Percentiles rank a stretch among this genome's conserved stretches.
Evolutionary conservation across 2,113 vertebrate genomes (phyloP).

Genomic region (Maccullochella peelii): DNA sequence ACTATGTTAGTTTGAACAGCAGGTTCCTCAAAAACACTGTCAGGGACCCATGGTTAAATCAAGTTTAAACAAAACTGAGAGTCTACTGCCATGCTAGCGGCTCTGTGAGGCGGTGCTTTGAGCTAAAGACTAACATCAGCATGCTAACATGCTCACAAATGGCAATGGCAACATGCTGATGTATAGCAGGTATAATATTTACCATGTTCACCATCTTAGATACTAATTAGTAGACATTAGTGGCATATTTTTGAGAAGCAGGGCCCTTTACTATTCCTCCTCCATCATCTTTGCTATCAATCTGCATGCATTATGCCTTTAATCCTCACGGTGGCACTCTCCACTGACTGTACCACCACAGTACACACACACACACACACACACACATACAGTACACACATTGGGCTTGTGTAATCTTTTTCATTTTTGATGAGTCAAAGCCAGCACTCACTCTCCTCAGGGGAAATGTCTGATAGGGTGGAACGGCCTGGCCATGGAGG

Average conservation of each 20-base stretch:
- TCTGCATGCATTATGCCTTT: conserved; percentile 48
- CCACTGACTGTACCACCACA: conserved; percentile 37
- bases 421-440: conserved; percentile 61
- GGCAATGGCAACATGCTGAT: too few relatives aligned
- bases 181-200: too few relatives aligned
- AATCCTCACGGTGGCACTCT: conserved; percentile 71
- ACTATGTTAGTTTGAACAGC: too few relatives aligned
- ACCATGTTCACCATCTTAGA: too few relatives aligned
- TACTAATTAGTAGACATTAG: neutral
- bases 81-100: too few relatives aligned
- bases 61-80: too few relatives aligned
- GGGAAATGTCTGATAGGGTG: conserved; percentile 46
- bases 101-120: too few relatives aligned
- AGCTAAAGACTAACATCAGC: too few relatives aligned
- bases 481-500: neutral
- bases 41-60: neutral
- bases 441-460: conserved; percentile 35
- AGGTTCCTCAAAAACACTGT: too few relatives aligned
- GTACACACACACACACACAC: conserved; percentile 22
- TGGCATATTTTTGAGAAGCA: neutral
- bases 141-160: too few relatives aligned
- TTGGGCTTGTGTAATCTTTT: conserved; percentile 36
- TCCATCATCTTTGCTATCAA: neutral
- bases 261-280: neutral
- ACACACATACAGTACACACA: conserved; percentile 19